Percentiles rank a stretch among this genome's conserved stretches.
Conservation (phyloP, 1,140 invertebrate genomes). For the Apis florea region DNA sequence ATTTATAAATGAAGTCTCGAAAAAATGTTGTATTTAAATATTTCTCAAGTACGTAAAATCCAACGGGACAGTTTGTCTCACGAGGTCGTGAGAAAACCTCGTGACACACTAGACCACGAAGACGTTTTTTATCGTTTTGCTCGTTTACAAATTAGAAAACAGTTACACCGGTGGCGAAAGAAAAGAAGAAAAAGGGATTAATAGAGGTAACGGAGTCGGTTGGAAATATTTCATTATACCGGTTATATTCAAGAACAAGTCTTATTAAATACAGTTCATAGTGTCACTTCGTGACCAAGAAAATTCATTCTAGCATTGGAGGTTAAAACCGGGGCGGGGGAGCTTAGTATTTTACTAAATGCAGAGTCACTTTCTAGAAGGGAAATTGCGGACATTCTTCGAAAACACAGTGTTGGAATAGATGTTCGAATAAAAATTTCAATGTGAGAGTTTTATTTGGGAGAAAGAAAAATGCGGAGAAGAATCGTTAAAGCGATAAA, state of each 20-base stretch:
- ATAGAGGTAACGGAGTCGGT: conserved; percentile 28
- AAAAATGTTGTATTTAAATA: neutral
- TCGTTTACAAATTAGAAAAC: neutral
- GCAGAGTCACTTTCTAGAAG: conserved; percentile 5
- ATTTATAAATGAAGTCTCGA: no score
- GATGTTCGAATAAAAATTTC: no score
- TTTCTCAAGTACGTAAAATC: neutral
- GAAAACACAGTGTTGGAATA: no score
- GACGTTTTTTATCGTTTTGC: conserved; percentile 19
- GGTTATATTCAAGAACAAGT: conserved; percentile 28
- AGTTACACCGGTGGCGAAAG: neutral
- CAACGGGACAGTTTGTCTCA: neutral
- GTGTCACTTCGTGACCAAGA: conserved; percentile 49
- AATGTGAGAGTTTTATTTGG: no score
- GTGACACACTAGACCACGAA: neutral
- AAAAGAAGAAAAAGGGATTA: neutral
- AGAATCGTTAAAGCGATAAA: no score
- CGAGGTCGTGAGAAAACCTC: conserved; percentile 9
- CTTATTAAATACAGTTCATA: conserved; percentile 37
- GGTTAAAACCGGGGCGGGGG: conserved; percentile 4
- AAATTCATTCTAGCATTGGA: conserved; percentile 19
- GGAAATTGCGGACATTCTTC: conserved; percentile 33
- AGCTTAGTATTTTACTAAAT: neutral
- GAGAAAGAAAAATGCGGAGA: no score
- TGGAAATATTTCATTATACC: conserved; percentile 60